Evolutionary conservation across 2,797 vertebrate species (phyloP).

Genomic region (Hybognathus amarus): DNA sequence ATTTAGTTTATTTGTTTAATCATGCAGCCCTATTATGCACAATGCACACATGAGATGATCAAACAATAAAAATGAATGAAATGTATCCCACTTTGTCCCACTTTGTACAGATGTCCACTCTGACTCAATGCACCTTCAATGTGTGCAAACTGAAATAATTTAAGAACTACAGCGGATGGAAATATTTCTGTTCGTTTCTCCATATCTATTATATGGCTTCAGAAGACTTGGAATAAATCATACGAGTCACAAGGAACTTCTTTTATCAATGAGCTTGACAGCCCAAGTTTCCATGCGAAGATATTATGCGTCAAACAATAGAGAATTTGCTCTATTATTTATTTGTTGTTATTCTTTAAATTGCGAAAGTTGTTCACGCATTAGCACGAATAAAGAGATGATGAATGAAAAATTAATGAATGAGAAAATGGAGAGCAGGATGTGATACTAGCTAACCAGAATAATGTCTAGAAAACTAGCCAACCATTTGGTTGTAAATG

Average conservation of each 20-base stretch:
- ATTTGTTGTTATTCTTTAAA: not conserved
- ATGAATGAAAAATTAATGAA: not conserved
- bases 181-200: not conserved
- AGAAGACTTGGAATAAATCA: not conserved
- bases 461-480: not conserved
- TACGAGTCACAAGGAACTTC: not conserved
- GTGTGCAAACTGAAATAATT: not conserved
- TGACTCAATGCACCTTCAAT: not conserved
- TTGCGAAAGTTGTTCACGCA: not conserved
- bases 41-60: not conserved
- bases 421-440: not conserved
- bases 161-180: not conserved
- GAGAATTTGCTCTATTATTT: not conserved
- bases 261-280: not conserved
- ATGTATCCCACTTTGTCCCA: not conserved
- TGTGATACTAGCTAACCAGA: not conserved
- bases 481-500: not conserved
- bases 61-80: slow-evolving; percentile 14
- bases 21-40: slow-evolving; percentile 16
- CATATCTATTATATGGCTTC: not conserved
- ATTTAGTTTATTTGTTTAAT: not conserved
- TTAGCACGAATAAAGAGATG: not conserved
- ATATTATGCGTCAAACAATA: not conserved
- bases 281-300: not conserved
- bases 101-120: not conserved